A percentile compares a stretch with the other conserved stretches of the same genome.
Evolutionary conservation across 2,888 invertebrate species (phyloP).

Genomic region (Myopa tessellatipennis): DNA sequence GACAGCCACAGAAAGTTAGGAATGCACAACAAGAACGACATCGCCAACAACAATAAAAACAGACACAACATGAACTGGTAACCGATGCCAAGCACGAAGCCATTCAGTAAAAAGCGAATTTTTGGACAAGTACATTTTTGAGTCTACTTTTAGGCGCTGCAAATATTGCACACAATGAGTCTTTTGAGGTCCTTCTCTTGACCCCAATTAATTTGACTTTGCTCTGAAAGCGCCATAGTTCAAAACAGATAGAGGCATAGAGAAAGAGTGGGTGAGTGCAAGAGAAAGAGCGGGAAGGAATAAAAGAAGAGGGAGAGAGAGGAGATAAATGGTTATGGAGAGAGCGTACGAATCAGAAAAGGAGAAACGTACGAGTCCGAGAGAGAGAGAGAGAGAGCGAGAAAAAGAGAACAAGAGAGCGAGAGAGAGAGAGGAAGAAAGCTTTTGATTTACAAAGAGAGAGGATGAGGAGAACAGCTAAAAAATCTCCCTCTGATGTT

Average conservation of each 20-base stretch:
- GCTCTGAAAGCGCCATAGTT: neutral
- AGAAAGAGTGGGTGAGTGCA: constrained; percentile 13
- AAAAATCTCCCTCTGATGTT: no score
- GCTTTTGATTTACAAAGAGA: no score
- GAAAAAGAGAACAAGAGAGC: neutral
- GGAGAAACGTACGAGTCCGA: neutral
- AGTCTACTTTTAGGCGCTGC: constrained; percentile 32
- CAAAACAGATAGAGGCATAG: neutral
- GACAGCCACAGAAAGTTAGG: neutral
- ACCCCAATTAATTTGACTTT: constrained; percentile 39
- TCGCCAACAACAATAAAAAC: neutral
- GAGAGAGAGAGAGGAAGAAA: neutral
- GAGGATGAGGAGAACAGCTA: no score
- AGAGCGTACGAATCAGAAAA: neutral
- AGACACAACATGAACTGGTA: constrained; percentile 35
- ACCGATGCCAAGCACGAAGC: neutral
- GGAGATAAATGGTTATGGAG: neutral
- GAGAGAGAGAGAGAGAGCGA: constrained; percentile 7
- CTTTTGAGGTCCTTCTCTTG: constrained; percentile 45
- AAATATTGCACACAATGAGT: neutral
- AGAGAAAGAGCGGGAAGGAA: neutral
- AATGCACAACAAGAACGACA: neutral
- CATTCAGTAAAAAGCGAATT: constrained; percentile 36
- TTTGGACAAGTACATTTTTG: constrained; percentile 33
- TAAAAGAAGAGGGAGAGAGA: neutral